phyloP scores from a whole-genome alignment of 2,797 vertebrate species.

The Gastrophryne carolinensis region DNA sequence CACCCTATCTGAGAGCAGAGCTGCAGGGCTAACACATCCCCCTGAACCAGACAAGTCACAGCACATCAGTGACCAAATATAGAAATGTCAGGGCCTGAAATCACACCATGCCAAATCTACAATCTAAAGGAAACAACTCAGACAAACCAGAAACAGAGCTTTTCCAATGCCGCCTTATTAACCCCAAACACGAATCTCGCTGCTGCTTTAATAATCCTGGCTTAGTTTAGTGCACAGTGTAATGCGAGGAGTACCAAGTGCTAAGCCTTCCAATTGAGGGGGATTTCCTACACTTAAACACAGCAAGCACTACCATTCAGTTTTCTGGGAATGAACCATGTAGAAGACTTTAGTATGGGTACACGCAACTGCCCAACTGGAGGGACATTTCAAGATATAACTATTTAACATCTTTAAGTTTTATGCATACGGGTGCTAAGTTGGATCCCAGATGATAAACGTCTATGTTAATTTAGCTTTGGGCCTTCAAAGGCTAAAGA shows the following conservation, averaged over 20 bases:
- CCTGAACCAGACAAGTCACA: constrained; percentile 40
- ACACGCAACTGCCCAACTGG: background rate
- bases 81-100: constrained; percentile 6
- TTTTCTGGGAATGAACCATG: background rate
- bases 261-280: background rate
- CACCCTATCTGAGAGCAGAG: constrained; percentile 1
- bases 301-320: background rate
- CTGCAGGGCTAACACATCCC: constrained; percentile 35
- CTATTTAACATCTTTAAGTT: no score
- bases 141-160: constrained; percentile 21
- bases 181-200: constrained; percentile 13
- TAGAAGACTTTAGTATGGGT: background rate
- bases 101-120: constrained; percentile 15
- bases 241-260: background rate
- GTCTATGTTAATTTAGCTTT: no score
- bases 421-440: no score
- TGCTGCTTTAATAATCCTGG: background rate
- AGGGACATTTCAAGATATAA: no score
- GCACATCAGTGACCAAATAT: constrained; percentile 43
- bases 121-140: background rate
- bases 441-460: no score
- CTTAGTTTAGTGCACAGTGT: background rate
- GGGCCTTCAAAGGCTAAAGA: no score
- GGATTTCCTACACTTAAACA: constrained; percentile 5
- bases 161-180: constrained; percentile 12